Evolutionary conservation across 1,140 invertebrate species (phyloP).

Genomic region (Mactra quadrangularis): DNA sequence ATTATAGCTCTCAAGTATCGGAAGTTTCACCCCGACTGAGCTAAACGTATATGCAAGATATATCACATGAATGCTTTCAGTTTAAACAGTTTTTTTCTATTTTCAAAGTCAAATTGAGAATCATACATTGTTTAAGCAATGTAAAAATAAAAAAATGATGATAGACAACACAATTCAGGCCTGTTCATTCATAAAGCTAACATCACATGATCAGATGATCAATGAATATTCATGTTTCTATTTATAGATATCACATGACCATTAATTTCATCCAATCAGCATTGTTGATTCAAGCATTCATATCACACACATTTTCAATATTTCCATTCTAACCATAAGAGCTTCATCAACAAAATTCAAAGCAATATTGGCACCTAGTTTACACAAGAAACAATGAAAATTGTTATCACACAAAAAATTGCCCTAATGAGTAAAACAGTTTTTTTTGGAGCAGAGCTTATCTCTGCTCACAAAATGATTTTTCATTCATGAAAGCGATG

Average conservation of each 20-base stretch:
- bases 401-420: slow-evolving; percentile 45
- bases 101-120: not conserved
- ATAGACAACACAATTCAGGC: slow-evolving; percentile 10
- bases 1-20: no score
- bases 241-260: slow-evolving; percentile 57
- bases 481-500: not conserved
- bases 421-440: slow-evolving; percentile 36
- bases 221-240: slow-evolving; percentile 22
- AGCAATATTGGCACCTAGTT: slow-evolving; percentile 33
- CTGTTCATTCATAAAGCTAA: not conserved
- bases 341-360: slow-evolving; percentile 32
- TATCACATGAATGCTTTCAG: no score
- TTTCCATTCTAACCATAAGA: slow-evolving; percentile 7
- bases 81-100: no score
- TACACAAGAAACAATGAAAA: slow-evolving; percentile 33
- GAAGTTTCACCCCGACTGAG: no score
- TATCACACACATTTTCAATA: slow-evolving; percentile 32
- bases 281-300: slow-evolving; percentile 19
- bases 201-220: slow-evolving; percentile 35
- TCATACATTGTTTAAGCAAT: not conserved
- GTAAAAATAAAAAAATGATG: not conserved
- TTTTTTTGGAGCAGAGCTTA: not conserved
- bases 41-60: no score
- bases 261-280: slow-evolving; percentile 44
- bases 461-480: not conserved